These are phyloP conservation scores for Subacronicta megacephala DNA, from an alignment of 2,888 invertebrate genomes.

Conservation along the genomic window DNA sequence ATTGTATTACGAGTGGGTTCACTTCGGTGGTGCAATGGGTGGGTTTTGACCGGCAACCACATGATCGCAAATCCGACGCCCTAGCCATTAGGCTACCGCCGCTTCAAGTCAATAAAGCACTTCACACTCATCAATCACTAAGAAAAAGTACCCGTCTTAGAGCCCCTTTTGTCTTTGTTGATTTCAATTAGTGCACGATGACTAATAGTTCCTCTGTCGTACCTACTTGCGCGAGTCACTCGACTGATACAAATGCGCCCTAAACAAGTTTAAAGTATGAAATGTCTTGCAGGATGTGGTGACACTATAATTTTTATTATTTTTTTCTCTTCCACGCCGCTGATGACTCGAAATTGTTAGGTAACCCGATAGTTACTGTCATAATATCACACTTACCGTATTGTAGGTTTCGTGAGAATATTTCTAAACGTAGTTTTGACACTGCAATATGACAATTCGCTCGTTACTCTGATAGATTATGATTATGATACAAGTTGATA, in stretches of 20 bases:
- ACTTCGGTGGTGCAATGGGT: too few species aligned
- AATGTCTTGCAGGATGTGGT: constrained; percentile 61
- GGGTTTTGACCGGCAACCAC: too few species aligned
- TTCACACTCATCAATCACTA: constrained; percentile 46
- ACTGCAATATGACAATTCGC: constrained; percentile 41
- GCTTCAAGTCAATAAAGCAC: constrained; percentile 45
- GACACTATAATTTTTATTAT: constrained; percentile 45
- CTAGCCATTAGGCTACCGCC: too few species aligned
- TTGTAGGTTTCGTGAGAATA: constrained; percentile 59
- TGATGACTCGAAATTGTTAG: constrained; percentile 61
- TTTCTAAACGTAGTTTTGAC: constrained; percentile 47
- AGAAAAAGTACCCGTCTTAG: constrained; percentile 52
- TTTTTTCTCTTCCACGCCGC: constrained; percentile 34
- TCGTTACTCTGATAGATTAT: constrained; percentile 36
- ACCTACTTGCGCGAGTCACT: constrained; percentile 56
- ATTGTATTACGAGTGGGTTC: too few species aligned
- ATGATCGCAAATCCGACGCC: too few species aligned
- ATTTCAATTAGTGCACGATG: constrained; percentile 55
- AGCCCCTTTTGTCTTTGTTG: constrained; percentile 53
- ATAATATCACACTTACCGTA: constrained; percentile 43
- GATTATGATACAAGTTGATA: constrained; percentile 14
- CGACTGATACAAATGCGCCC: constrained; percentile 56
- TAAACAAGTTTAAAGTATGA: constrained; percentile 59
- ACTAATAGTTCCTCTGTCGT: constrained; percentile 47
- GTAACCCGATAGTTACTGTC: constrained; percentile 64